A percentile compares a stretch with the other conserved stretches of the same genome.
Evolutionary conservation across 2,888 invertebrate genomes (phyloP).

Genomic region (Agrochola lychnidis): DNA sequence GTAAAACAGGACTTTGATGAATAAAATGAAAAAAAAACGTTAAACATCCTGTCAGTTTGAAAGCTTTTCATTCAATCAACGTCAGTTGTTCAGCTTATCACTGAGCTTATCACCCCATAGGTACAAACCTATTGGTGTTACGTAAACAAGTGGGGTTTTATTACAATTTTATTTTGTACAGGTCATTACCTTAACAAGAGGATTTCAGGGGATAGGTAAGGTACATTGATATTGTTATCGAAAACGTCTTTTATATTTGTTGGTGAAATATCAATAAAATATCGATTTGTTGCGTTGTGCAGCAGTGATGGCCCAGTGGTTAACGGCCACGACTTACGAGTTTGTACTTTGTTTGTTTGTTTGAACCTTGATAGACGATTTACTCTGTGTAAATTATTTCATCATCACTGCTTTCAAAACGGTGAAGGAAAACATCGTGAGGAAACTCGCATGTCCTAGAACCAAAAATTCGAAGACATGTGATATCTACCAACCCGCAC

Average conservation of each 20-base stretch:
- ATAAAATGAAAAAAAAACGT: not conserved
- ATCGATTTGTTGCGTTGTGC: not conserved
- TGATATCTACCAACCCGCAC: too few species aligned
- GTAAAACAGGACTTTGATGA: not conserved
- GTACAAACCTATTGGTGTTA: not conserved
- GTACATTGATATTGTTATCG: not conserved
- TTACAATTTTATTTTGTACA: slow-evolving; percentile 19
- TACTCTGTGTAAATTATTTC: too few species aligned
- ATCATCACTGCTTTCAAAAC: too few species aligned
- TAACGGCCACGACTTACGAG: too few species aligned
- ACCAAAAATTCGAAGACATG: too few species aligned
- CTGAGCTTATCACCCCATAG: not conserved
- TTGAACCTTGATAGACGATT: too few species aligned
- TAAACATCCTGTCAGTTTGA: slow-evolving; percentile 17
- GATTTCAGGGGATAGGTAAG: not conserved
- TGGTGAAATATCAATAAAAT: not conserved
- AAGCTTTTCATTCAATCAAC: slow-evolving; percentile 58
- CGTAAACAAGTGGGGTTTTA: slow-evolving; percentile 24
- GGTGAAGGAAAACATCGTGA: too few species aligned
- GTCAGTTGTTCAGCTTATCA: slow-evolving; percentile 49
- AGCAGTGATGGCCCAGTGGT: too few species aligned
- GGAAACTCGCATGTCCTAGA: too few species aligned
- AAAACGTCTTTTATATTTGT: not conserved
- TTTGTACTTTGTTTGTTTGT: too few species aligned
- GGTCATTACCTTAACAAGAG: not conserved